These are phyloP conservation scores for Aphodius sticticus DNA, from an alignment of 2,888 invertebrate genomes.

Conservation along the genomic window DNA sequence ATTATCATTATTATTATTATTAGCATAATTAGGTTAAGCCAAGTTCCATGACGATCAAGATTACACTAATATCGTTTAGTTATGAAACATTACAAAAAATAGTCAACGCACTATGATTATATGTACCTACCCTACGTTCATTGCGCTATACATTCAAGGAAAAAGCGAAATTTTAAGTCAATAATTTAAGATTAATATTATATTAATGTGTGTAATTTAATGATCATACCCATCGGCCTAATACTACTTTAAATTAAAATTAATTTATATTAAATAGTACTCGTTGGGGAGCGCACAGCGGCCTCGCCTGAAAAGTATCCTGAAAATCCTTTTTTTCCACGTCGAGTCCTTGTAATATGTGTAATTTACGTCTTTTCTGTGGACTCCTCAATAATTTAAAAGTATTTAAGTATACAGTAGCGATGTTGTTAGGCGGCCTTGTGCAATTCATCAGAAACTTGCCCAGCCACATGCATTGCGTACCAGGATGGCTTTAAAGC, in stretches of 20 bases:
- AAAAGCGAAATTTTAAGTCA: background rate
- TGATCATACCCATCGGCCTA: background rate
- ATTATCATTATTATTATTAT: no score
- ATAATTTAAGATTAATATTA: background rate
- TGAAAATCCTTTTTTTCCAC: constrained; percentile 7
- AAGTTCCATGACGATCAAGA: no score
- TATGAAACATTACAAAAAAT: no score
- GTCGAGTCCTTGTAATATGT: constrained; percentile 10
- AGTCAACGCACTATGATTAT: no score
- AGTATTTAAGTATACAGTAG: constrained; percentile 33
- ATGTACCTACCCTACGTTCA: no score
- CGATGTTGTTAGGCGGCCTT: constrained; percentile 25
- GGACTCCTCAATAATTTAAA: constrained; percentile 30
- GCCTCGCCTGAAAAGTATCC: background rate
- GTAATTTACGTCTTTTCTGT: constrained; percentile 23
- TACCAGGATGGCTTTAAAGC: background rate
- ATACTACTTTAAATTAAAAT: constrained; percentile 5
- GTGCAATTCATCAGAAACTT: constrained; percentile 31
- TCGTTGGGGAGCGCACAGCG: background rate
- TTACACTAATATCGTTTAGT: no score
- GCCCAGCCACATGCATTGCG: constrained; percentile 5
- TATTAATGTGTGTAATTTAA: background rate
- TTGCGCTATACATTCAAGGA: no score
- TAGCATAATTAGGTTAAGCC: no score
- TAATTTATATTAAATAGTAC: constrained; percentile 29